A percentile compares a stretch with the other conserved stretches of the same genome.
Evolutionary conservation across 2,888 invertebrate species (phyloP).

Genomic region (Conus canariensis): DNA sequence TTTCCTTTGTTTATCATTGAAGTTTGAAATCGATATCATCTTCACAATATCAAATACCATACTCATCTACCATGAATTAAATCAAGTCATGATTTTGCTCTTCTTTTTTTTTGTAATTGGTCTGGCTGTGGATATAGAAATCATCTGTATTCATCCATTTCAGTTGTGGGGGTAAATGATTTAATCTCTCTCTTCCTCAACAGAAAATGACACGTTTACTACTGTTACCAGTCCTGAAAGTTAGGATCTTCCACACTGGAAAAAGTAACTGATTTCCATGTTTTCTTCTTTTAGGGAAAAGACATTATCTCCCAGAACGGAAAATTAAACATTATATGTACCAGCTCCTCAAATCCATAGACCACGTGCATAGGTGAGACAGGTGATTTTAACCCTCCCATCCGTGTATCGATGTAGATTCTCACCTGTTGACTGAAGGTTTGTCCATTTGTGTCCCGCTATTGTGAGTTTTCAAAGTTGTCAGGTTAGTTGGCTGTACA

Average conservation of each 20-base stretch:
- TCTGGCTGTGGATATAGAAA: too few relatives aligned
- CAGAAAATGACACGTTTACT: neutral
- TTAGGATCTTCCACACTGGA: too few relatives aligned
- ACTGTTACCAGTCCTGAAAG: neutral
- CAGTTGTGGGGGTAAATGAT: neutral
- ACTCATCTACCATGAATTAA: too few relatives aligned
- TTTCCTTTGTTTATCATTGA: neutral
- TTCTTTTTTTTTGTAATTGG: too few relatives aligned
- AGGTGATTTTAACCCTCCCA: neutral
- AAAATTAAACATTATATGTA: conserved; percentile 83
- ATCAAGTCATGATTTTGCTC: too few relatives aligned
- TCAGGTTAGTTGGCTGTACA: neutral
- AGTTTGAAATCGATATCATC: too few relatives aligned
- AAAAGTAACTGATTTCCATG: neutral
- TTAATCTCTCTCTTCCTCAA: neutral
- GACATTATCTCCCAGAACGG: conserved; percentile 79
- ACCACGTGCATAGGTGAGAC: conserved; percentile 83
- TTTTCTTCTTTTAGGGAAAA: conserved; percentile 66
- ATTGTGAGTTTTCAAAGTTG: neutral
- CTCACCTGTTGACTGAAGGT: neutral
- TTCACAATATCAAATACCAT: too few relatives aligned
- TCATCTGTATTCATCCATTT: too few relatives aligned
- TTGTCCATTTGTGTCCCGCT: neutral
- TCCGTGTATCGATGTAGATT: conserved; percentile 7
- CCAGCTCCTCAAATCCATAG: conserved; percentile 84